Conservation (phyloP, 2,888 invertebrate species). For the Orthosia gothica region DNA sequence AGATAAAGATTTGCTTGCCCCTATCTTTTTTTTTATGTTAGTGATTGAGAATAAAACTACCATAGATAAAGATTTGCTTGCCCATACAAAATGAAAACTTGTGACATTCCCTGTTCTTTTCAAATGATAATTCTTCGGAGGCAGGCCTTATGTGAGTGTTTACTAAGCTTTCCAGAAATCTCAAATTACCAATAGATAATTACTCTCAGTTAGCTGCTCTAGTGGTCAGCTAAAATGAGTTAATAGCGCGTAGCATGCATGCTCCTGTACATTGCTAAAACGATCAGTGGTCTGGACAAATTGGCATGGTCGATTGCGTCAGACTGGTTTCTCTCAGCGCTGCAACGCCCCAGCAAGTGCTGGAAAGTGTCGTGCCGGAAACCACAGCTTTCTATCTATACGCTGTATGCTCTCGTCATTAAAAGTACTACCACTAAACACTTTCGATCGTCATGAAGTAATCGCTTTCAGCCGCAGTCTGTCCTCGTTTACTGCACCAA, state of each 20-base stretch:
- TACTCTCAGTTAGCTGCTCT: constrained; percentile 3
- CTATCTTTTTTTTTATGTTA: too few species aligned
- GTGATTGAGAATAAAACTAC: too few species aligned
- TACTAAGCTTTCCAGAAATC: neutral
- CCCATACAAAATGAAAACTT: too few species aligned
- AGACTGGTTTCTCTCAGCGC: constrained; percentile 75
- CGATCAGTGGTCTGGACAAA: constrained; percentile 65
- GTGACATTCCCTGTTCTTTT: too few species aligned
- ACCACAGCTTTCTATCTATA: constrained; percentile 82
- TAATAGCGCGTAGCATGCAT: constrained; percentile 35
- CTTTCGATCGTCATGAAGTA: constrained; percentile 52
- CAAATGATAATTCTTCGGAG: neutral
- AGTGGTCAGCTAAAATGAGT: constrained; percentile 4
- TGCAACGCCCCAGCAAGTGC: constrained; percentile 60
- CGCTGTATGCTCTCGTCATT: constrained; percentile 71
- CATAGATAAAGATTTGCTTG: too few species aligned
- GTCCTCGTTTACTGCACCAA: constrained; percentile 15
- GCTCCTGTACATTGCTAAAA: constrained; percentile 53
- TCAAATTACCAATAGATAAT: neutral
- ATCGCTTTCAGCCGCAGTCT: constrained; percentile 35
- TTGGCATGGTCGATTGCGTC: constrained; percentile 77
- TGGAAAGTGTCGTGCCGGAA: constrained; percentile 84
- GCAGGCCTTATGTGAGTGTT: neutral
- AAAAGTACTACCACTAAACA: constrained; percentile 60
- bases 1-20: too few species aligned